Conservation (phyloP, 2,113 vertebrate genomes). For the Rana temporaria region DNA sequence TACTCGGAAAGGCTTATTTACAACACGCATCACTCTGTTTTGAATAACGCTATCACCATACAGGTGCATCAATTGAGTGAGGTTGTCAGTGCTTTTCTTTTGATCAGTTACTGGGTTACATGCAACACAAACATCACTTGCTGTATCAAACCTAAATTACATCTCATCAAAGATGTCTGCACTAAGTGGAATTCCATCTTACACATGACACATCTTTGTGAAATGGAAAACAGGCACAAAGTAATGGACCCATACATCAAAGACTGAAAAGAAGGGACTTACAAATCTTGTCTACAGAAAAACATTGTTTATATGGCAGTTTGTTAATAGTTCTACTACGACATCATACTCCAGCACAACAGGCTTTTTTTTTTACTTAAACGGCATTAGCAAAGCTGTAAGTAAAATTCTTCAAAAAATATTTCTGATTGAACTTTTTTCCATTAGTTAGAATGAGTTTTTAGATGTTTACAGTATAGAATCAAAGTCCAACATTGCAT, state of each 20-base stretch:
- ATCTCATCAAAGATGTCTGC: conserved; percentile 35
- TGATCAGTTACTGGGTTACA: conserved; percentile 38
- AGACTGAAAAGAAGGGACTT: conserved; percentile 2
- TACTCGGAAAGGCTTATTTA: conserved; percentile 26
- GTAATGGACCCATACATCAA: conserved; percentile 26
- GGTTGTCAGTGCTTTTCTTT: conserved; percentile 37
- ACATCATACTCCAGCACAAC: too few relatives aligned
- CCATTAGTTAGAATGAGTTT: too few relatives aligned
- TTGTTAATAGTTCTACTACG: neutral
- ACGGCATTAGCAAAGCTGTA: too few relatives aligned
- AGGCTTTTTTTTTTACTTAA: too few relatives aligned
- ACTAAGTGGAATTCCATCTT: conserved; percentile 35
- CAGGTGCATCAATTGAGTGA: conserved; percentile 36
- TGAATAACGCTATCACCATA: conserved; percentile 24
- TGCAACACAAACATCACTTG: conserved; percentile 43
- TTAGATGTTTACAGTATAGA: too few relatives aligned
- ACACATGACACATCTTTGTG: conserved; percentile 32
- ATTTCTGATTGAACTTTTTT: too few relatives aligned
- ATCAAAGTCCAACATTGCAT: too few relatives aligned
- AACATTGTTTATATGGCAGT: conserved; percentile 10
- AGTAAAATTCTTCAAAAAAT: too few relatives aligned
- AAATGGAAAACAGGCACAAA: conserved; percentile 38
- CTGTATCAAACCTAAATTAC: conserved; percentile 40
- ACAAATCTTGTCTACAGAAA: neutral
- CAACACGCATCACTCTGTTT: conserved; percentile 28